These are phyloP conservation scores for Cynocephalus volans DNA, from an alignment of 2,113 vertebrate species.

Conservation along the genomic window DNA sequence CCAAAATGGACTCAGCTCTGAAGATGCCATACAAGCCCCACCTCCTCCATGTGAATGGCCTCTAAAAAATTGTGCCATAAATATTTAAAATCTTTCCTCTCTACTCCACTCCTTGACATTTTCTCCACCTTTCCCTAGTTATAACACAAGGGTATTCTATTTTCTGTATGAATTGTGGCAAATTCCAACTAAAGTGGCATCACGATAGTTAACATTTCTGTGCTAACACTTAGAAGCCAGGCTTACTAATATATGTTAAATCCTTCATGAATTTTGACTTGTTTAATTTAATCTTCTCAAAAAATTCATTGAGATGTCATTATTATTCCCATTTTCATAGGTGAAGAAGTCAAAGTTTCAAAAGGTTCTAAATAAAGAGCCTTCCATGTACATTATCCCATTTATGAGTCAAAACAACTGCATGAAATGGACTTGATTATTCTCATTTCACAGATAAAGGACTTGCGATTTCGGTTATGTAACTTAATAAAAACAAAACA, in stretches of 20 bases:
- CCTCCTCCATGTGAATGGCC: not conserved
- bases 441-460: slow-evolving; percentile 14
- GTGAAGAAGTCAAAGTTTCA: not conserved
- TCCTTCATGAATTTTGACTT: slow-evolving; percentile 32
- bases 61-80: not conserved
- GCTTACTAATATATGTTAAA: not conserved
- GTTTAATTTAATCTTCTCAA: slow-evolving; percentile 17
- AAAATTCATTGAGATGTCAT: not conserved
- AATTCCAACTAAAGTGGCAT: not conserved
- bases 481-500: not conserved
- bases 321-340: not conserved
- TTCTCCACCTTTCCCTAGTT: not conserved
- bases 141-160: not conserved
- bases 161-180: not conserved
- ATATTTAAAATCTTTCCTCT: slow-evolving; percentile 27
- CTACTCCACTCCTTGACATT: not conserved
- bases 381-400: not conserved
- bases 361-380: not conserved
- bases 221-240: not conserved
- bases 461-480: not conserved
- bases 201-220: not conserved
- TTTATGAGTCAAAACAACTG: not conserved
- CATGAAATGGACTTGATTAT: slow-evolving; percentile 23
- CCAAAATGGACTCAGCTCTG: not conserved
- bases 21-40: not conserved